phyloP scores from a whole-genome alignment of 2,113 vertebrate species.

The Antechinus flavipes region DNA sequence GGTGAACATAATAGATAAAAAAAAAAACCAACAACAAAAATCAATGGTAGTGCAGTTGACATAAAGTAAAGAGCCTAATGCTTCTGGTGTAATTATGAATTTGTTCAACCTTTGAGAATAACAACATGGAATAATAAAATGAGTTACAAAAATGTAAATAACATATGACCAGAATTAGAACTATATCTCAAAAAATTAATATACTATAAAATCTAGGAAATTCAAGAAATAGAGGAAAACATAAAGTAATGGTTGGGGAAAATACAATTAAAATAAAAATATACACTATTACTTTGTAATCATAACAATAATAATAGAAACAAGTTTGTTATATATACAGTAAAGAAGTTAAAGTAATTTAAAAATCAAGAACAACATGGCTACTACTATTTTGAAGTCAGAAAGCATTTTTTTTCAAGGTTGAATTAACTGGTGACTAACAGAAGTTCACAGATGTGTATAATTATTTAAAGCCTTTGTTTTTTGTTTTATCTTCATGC shows the following conservation, averaged over 20 bases:
- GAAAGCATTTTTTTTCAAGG: background rate
- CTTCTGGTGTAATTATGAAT: background rate
- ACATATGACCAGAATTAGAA: background rate
- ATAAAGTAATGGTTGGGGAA: background rate
- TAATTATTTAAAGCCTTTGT: background rate
- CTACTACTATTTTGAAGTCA: background rate
- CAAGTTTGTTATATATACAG: background rate
- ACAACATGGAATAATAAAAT: background rate
- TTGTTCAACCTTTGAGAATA: background rate
- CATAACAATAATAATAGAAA: background rate
- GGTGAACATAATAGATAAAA: background rate
- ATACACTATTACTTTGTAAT: background rate
- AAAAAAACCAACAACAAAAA: background rate
- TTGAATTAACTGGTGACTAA: background rate
- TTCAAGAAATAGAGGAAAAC: background rate
- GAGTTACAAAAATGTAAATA: background rate
- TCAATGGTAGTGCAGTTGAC: background rate
- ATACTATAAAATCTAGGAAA: background rate
- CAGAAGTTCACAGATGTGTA: background rate
- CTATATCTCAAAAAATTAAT: background rate
- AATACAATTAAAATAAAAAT: background rate
- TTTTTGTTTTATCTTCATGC: background rate
- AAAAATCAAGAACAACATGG: background rate
- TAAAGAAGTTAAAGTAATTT: background rate
- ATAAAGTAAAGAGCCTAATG: background rate